Percentiles rank a stretch among this genome's conserved stretches.
Conservation (phyloP, 2,888 invertebrate genomes). For the Dasypolia templi region DNA sequence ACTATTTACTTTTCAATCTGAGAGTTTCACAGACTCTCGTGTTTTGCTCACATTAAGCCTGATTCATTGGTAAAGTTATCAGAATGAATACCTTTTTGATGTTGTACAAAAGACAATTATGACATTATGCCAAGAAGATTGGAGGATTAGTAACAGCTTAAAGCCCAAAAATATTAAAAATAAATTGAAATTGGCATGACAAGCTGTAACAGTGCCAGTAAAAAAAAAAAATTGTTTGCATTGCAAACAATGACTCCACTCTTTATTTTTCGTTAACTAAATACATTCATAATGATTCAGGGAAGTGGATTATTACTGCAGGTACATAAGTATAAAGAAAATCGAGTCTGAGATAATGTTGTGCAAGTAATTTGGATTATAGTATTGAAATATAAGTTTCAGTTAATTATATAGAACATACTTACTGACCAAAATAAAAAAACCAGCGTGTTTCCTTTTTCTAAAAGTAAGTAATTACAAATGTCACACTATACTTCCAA, state of each 20-base stretch:
- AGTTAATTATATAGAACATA: conserved; percentile 2
- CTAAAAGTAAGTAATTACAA: not conserved
- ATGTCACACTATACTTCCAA: conserved; percentile 6
- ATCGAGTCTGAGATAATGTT: not conserved
- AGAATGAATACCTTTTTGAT: not conserved
- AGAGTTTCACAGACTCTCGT: conserved; percentile 2
- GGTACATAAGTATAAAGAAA: not conserved
- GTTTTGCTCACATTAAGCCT: too few species aligned
- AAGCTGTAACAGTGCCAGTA: not conserved
- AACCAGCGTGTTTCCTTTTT: not conserved
- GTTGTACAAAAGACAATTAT: not conserved
- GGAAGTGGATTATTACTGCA: conserved; percentile 6
- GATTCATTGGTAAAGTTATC: not conserved
- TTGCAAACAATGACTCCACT: conserved; percentile 39
- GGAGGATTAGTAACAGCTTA: not conserved
- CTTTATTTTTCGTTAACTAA: conserved; percentile 21
- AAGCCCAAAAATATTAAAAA: not conserved
- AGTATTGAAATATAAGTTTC: not conserved
- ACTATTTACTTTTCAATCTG: conserved; percentile 13
- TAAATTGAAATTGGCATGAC: conserved; percentile 6
- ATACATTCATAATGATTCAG: not conserved
- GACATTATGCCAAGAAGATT: not conserved
- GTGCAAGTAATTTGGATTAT: not conserved
- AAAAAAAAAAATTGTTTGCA: conserved; percentile 30
- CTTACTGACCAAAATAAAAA: conserved; percentile 12